Conservation (phyloP, 2,113 vertebrate species). For the Cyprinodon tularosa region DNA sequence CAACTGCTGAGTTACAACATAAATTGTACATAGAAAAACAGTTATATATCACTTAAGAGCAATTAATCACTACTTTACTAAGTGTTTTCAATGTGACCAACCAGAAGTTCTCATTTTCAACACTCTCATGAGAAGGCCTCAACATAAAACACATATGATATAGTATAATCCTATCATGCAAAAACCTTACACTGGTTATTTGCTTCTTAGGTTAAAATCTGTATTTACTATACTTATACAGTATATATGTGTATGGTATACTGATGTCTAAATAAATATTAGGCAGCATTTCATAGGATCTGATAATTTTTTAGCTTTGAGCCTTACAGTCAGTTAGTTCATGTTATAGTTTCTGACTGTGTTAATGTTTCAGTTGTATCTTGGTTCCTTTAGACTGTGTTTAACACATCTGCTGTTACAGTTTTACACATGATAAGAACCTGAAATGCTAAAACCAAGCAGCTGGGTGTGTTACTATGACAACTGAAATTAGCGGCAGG, state of each 20-base stretch:
- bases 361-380: not conserved
- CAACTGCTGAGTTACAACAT: slow-evolving; percentile 25
- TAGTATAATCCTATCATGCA: not conserved
- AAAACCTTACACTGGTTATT: not conserved
- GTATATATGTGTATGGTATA: no score
- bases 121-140: no score
- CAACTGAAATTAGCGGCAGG: not conserved
- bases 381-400: not conserved
- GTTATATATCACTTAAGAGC: not conserved
- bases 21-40: slow-evolving; percentile 13
- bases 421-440: not conserved
- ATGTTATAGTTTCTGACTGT: not conserved
- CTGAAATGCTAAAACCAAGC: not conserved
- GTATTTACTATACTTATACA: not conserved
- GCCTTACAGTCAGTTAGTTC: not conserved
- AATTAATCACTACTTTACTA: slow-evolving; percentile 28
- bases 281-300: not conserved
- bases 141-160: no score
- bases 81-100: no score
- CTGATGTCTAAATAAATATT: not conserved
- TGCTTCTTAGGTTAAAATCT: not conserved
- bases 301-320: not conserved
- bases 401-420: not conserved
- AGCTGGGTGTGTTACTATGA: not conserved
- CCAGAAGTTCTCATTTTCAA: no score